These are phyloP conservation scores for Euleptes europaea DNA, from an alignment of 2,113 vertebrate genomes.

Conservation along the genomic window DNA sequence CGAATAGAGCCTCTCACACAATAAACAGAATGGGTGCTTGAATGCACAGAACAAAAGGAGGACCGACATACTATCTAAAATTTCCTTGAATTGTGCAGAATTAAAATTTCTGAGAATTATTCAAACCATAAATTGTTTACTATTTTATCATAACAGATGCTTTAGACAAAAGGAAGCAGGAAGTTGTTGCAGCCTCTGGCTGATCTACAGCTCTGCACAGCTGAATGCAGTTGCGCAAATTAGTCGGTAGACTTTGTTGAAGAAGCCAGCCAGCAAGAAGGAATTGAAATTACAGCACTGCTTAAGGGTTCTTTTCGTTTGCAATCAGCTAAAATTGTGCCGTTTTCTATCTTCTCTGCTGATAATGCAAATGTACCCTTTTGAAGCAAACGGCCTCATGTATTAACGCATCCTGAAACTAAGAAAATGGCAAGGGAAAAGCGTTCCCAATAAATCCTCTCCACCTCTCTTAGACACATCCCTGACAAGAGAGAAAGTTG, in stretches of 20 bases:
- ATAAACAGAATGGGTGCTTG: conserved; percentile 48
- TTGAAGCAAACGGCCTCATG: conserved; percentile 66
- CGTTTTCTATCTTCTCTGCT: conserved; percentile 79
- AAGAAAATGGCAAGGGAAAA: conserved; percentile 40
- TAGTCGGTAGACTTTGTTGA: conserved; percentile 74
- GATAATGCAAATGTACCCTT: conserved; percentile 77
- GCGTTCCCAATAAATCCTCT: conserved; percentile 26
- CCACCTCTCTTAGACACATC: neutral
- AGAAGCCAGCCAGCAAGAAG: conserved; percentile 69
- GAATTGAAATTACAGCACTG: conserved; percentile 72
- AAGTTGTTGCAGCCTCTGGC: conserved; percentile 71
- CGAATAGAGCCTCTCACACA: conserved; percentile 34
- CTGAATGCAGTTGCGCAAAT: conserved; percentile 76
- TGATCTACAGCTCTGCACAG: conserved; percentile 69
- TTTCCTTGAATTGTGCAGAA: conserved; percentile 63
- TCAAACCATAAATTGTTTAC: conserved; percentile 77
- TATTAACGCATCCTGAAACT: conserved; percentile 60
- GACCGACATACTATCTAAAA: conserved; percentile 57
- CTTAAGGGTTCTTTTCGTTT: conserved; percentile 64
- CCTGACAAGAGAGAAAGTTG: neutral
- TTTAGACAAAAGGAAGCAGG: conserved; percentile 77
- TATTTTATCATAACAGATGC: conserved; percentile 82
- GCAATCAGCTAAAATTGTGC: conserved; percentile 81
- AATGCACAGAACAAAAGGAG: conserved; percentile 55
- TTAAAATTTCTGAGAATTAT: conserved; percentile 68